These are phyloP conservation scores for Peromyscus eremicus DNA, from an alignment of 2,797 vertebrate genomes.

Conservation along the genomic window DNA sequence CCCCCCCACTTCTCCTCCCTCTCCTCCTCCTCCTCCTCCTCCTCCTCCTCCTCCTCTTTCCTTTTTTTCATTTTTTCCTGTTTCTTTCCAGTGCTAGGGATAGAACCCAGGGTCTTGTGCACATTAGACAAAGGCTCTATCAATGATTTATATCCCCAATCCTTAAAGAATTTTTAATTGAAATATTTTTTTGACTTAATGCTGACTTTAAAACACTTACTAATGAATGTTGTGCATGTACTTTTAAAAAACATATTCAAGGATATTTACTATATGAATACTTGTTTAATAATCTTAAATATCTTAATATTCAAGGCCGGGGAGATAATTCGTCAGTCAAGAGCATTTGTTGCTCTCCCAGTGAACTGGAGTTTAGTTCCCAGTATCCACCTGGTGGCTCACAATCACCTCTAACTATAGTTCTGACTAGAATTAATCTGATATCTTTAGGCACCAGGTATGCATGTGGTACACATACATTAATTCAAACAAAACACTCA, in stretches of 20 bases:
- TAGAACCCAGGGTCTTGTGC: neutral
- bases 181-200: neutral
- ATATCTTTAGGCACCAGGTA: neutral
- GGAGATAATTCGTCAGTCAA: neutral
- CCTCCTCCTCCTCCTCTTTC: neutral
- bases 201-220: slow-evolving; percentile 4
- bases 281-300: neutral
- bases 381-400: neutral
- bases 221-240: neutral
- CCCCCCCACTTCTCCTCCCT: neutral
- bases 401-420: neutral
- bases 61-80: neutral
- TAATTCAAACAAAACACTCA: neutral
- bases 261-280: neutral
- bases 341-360: neutral
- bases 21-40: neutral
- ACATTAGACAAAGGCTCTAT: neutral
- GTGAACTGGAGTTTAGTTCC: neutral
- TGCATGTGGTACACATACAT: neutral
- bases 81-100: neutral
- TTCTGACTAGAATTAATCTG: neutral
- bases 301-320: neutral
- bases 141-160: neutral
- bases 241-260: neutral
- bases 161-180: slow-evolving; percentile 23